These are phyloP conservation scores for Thalassaphorura encarpata DNA, from an alignment of 1,140 invertebrate genomes.

Conservation along the genomic window DNA sequence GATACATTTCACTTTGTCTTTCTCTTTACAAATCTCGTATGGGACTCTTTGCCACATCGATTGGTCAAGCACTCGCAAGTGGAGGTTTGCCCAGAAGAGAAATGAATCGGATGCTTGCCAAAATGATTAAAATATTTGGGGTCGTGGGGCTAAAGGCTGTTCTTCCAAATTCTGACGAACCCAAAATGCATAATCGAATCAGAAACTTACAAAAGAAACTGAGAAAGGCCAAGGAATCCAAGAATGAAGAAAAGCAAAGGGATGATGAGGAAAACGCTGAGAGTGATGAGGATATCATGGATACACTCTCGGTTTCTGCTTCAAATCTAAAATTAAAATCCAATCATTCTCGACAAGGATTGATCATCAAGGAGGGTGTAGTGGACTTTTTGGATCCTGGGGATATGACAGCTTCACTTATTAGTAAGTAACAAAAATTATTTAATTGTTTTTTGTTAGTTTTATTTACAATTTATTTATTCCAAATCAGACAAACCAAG, in stretches of 20 bases:
- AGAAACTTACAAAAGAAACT: constrained; percentile 29
- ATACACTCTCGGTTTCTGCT: constrained; percentile 4
- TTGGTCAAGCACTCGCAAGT: constrained; percentile 15
- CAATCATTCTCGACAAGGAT: not conserved
- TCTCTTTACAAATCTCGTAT: constrained; percentile 24
- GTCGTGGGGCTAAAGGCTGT: constrained; percentile 26
- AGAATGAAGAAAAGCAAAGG: not conserved
- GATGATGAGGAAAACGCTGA: constrained; percentile 6
- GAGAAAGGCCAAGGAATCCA: constrained; percentile 15
- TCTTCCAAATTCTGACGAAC: constrained; percentile 18
- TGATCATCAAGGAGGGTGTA: constrained; percentile 30
- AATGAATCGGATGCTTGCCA: constrained; percentile 23
- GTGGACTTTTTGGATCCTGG: constrained; percentile 29
- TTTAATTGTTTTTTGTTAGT: not conserved
- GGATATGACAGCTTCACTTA: constrained; percentile 22
- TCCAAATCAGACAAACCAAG: constrained; percentile 7
- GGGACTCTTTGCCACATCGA: constrained; percentile 15
- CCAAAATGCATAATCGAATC: constrained; percentile 22
- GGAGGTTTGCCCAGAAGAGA: constrained; percentile 21
- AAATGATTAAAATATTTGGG: constrained; percentile 30
- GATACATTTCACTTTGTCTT: constrained; percentile 25
- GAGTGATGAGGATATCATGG: constrained; percentile 11
- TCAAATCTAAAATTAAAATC: not conserved
- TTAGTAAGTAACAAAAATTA: constrained; percentile 23
- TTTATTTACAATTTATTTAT: constrained; percentile 3